Evolutionary conservation across 2,797 vertebrate genomes (phyloP).

Genomic region (Sebastiscus tertius): DNA sequence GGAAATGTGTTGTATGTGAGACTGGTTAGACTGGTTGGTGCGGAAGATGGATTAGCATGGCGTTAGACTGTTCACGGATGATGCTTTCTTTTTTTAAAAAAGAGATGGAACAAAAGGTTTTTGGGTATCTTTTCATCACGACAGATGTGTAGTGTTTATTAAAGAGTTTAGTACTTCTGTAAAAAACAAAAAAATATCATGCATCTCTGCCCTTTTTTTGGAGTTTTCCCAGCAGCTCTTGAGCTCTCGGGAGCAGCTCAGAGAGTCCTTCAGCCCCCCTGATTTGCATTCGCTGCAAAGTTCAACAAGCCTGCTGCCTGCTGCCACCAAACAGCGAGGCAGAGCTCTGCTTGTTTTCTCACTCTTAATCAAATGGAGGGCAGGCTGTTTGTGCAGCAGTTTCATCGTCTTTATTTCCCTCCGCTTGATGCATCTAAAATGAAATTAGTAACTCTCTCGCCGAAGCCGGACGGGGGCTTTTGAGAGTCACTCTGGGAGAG

Average conservation of each 20-base stretch:
- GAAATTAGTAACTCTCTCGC: slow-evolving; percentile 42
- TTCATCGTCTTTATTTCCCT: slow-evolving; percentile 48
- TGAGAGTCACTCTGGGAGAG: slow-evolving; percentile 47
- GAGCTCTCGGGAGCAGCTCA: slow-evolving; percentile 29
- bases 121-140: neutral
- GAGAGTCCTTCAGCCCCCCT: slow-evolving; percentile 30
- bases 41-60: slow-evolving; percentile 10
- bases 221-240: slow-evolving; percentile 37
- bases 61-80: neutral
- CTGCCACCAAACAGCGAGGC: neutral
- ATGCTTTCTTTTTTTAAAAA: neutral
- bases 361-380: slow-evolving; percentile 56
- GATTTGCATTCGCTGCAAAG: slow-evolving; percentile 50
- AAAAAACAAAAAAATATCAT: neutral
- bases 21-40: slow-evolving; percentile 10
- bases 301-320: slow-evolving; percentile 45
- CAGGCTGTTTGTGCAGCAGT: slow-evolving; percentile 48
- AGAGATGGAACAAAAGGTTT: neutral
- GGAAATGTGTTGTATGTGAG: slow-evolving; percentile 36
- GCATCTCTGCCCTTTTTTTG: slow-evolving; percentile 38
- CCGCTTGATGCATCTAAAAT: slow-evolving; percentile 48
- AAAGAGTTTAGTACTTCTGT: neutral
- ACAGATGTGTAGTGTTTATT: slow-evolving; percentile 1
- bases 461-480: slow-evolving; percentile 13
- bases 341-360: slow-evolving; percentile 35